These are phyloP conservation scores for Pheosia tremula DNA, from an alignment of 2,888 invertebrate species.

Conservation along the genomic window DNA sequence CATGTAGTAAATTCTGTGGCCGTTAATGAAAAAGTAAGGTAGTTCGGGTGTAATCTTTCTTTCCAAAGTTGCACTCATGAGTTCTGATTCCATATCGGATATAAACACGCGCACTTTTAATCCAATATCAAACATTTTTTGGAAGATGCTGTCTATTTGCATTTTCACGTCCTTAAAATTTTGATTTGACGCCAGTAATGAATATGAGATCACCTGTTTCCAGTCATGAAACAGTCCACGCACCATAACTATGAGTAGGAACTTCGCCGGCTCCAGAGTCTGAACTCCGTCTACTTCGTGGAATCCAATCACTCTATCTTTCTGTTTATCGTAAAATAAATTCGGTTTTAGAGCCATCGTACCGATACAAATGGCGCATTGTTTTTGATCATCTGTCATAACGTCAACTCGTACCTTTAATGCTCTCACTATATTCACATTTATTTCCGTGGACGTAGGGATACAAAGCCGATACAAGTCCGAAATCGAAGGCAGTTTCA, in stretches of 20 bases:
- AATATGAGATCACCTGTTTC: constrained; percentile 25
- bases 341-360: constrained; percentile 16
- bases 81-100: constrained; percentile 22
- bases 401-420: constrained; percentile 24
- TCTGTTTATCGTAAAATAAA: constrained; percentile 27
- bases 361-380: constrained; percentile 32
- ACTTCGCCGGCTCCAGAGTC: constrained; percentile 17
- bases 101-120: constrained; percentile 34
- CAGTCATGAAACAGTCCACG: constrained; percentile 36
- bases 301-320: constrained; percentile 33
- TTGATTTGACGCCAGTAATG: constrained; percentile 17
- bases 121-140: constrained; percentile 23
- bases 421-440: constrained; percentile 16
- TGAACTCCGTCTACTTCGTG: constrained; percentile 29
- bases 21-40: constrained; percentile 16
- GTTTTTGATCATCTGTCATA: constrained; percentile 30
- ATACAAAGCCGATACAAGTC: constrained; percentile 16
- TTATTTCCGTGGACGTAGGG: constrained; percentile 10
- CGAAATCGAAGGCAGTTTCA: constrained; percentile 23
- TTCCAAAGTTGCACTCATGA: constrained; percentile 8
- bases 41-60: constrained; percentile 5
- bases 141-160: constrained; percentile 15
- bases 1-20: constrained; percentile 31
- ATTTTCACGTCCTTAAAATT: constrained; percentile 14
- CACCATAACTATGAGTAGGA: constrained; percentile 25